A percentile compares a stretch with the other conserved stretches of the same genome.
phyloP scores from a whole-genome alignment of 37 sponge, comb jelly and placozoan genomes.

The Spongia lamella region DNA sequence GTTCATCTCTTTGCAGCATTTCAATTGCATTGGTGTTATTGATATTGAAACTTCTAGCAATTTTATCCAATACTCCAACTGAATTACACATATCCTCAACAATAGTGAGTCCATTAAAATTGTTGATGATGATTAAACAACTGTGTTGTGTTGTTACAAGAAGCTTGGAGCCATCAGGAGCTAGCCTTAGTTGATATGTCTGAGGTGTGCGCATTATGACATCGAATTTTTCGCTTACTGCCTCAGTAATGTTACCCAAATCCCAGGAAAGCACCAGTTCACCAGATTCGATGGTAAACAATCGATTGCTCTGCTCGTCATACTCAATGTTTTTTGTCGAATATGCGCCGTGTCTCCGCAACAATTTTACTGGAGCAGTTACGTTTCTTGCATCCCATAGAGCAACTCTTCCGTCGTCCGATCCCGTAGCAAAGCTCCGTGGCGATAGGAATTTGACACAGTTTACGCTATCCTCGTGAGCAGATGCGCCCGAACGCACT shows the following conservation, averaged over 20 bases:
- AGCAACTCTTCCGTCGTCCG: constrained; percentile 55
- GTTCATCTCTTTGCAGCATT: background rate
- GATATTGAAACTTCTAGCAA: background rate
- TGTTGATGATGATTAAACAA: constrained; percentile 15
- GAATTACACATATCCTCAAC: no score
- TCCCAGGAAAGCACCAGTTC: constrained; percentile 59
- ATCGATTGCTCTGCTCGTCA: constrained; percentile 1
- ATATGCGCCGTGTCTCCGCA: constrained; percentile 36
- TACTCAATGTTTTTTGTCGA: constrained; percentile 75
- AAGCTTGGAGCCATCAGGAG: constrained; percentile 60
- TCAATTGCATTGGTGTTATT: background rate
- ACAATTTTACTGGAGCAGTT: background rate
- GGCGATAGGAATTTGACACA: constrained; percentile 48
- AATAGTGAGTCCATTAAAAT: constrained; percentile 62
- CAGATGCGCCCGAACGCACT: no score
- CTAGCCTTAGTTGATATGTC: constrained; percentile 36
- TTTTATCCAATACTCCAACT: no score
- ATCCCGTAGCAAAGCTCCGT: constrained; percentile 45
- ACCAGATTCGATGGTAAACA: constrained; percentile 48
- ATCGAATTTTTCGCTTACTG: constrained; percentile 18
- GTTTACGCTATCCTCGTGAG: constrained; percentile 58
- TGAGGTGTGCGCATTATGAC: constrained; percentile 16
- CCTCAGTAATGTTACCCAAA: constrained; percentile 1
- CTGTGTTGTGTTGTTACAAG: constrained; percentile 33
- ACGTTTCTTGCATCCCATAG: constrained; percentile 55